Conservation (phyloP, 2,888 invertebrate species). For the Caenorhabditis sp. region DNA sequence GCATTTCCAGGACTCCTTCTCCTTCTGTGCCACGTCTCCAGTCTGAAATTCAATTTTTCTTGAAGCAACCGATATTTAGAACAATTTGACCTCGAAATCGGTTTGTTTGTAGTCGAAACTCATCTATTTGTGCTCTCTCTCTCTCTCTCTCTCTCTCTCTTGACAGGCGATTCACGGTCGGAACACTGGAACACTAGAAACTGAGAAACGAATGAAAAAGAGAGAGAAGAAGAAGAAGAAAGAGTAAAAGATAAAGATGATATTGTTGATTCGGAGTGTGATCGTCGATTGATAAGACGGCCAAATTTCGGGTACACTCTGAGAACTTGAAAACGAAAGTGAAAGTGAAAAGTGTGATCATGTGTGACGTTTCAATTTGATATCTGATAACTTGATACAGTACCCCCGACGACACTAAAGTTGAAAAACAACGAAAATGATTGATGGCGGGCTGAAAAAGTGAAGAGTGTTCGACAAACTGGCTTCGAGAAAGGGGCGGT, state of each 20-base stretch:
- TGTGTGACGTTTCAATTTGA: too few relatives aligned
- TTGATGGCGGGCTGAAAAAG: neutral
- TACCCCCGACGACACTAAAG: too few relatives aligned
- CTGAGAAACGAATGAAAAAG: neutral
- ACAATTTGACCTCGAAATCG: slow-evolving; percentile 29
- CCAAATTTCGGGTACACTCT: too few relatives aligned
- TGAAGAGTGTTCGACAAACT: slow-evolving; percentile 19
- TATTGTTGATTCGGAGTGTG: too few relatives aligned
- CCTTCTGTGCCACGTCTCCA: neutral
- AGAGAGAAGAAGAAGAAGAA: neutral
- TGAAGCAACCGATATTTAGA: too few relatives aligned
- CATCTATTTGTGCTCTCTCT: slow-evolving; percentile 4
- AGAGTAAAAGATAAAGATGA: neutral
- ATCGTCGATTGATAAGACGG: too few relatives aligned
- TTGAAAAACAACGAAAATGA: neutral
- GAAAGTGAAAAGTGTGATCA: too few relatives aligned
- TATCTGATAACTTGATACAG: too few relatives aligned
- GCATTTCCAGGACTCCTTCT: slow-evolving; percentile 9
- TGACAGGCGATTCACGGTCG: neutral
- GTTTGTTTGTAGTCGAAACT: slow-evolving; percentile 46
- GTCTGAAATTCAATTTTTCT: slow-evolving; percentile 18
- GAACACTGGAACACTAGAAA: neutral
- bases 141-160: too few relatives aligned
- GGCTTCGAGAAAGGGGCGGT: neutral
- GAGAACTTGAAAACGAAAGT: too few relatives aligned